A percentile compares a stretch with the other conserved stretches of the same genome.
Evolutionary conservation across 2,797 vertebrate species (phyloP).

Genomic region (Microctenopoma stevenorrisi): DNA sequence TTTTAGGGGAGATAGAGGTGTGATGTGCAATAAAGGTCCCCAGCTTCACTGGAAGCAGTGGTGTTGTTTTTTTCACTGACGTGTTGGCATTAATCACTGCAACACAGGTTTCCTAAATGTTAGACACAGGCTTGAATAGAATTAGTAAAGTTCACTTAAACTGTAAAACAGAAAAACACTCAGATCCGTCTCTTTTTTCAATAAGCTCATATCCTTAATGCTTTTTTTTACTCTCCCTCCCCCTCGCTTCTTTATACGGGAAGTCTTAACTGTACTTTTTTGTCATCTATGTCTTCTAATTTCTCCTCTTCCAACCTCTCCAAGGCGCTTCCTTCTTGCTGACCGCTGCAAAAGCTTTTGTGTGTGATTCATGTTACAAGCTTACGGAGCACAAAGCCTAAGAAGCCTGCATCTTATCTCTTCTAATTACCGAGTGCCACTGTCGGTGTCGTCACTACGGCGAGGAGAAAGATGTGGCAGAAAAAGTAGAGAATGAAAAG

Average conservation of each 20-base stretch:
- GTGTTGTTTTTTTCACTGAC: too few species aligned
- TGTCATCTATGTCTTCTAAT: slow-evolving; percentile 9
- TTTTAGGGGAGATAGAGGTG: too few species aligned
- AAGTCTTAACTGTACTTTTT: slow-evolving; percentile 11
- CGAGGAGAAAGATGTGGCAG: slow-evolving; percentile 1
- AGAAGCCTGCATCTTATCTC: slow-evolving; percentile 63
- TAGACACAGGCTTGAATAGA: too few species aligned
- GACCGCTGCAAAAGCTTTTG: slow-evolving; percentile 68
- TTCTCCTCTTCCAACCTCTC: slow-evolving; percentile 25
- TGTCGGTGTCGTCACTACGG: slow-evolving; percentile 6
- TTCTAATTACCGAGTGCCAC: slow-evolving; percentile 58
- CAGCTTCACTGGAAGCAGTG: too few species aligned
- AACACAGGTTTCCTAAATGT: too few species aligned
- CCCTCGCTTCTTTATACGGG: slow-evolving; percentile 9
- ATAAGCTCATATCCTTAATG: not conserved
- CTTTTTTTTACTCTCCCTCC: not conserved
- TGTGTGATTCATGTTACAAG: slow-evolving; percentile 28
- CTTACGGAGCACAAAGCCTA: slow-evolving; percentile 7
- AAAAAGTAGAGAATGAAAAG: slow-evolving; percentile 45
- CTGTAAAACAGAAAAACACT: too few species aligned
- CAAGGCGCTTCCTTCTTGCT: slow-evolving; percentile 34
- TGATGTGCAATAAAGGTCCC: too few species aligned
- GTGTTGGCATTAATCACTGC: too few species aligned
- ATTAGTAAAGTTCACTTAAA: too few species aligned
- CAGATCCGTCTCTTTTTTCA: too few species aligned